Conservation (phyloP, 2,888 invertebrate species). For the Drosophila suboccidentalis region DNA sequence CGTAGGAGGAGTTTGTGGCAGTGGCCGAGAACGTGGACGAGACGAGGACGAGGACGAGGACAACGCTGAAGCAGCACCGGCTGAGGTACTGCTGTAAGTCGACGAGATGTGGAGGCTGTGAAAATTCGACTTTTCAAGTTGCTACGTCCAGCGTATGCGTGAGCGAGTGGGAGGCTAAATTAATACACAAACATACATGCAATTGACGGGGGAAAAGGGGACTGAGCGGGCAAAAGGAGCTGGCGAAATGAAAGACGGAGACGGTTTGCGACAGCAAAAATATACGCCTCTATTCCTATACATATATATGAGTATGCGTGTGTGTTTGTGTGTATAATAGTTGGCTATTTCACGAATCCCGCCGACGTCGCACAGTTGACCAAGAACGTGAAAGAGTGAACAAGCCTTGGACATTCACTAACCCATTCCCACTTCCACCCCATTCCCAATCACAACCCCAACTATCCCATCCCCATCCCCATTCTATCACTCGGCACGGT, state of each 20-base stretch:
- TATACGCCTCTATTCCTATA: constrained; percentile 51
- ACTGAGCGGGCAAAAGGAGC: neutral
- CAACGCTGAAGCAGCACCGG: constrained; percentile 25
- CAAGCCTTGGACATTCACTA: constrained; percentile 49
- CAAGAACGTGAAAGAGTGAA: constrained; percentile 63
- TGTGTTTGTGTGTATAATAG: constrained; percentile 61
- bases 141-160: constrained; percentile 59
- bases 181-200: constrained; percentile 76
- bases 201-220: constrained; percentile 24
- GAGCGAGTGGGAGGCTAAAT: constrained; percentile 69
- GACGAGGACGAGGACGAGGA: constrained; percentile 1
- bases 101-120: constrained; percentile 68
- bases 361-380: constrained; percentile 66
- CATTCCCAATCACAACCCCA: neutral
- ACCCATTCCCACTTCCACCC: constrained; percentile 30
- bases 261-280: constrained; percentile 66
- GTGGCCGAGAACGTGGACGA: neutral
- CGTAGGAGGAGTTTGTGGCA: constrained; percentile 23
- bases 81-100: constrained; percentile 67
- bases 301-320: constrained; percentile 12
- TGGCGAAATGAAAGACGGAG: constrained; percentile 53
- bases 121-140: constrained; percentile 79
- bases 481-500: neutral
- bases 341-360: constrained; percentile 77
- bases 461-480: neutral